phyloP scores from a whole-genome alignment of 2,888 invertebrate genomes.

The Lepeophtheirus nordmannii region DNA sequence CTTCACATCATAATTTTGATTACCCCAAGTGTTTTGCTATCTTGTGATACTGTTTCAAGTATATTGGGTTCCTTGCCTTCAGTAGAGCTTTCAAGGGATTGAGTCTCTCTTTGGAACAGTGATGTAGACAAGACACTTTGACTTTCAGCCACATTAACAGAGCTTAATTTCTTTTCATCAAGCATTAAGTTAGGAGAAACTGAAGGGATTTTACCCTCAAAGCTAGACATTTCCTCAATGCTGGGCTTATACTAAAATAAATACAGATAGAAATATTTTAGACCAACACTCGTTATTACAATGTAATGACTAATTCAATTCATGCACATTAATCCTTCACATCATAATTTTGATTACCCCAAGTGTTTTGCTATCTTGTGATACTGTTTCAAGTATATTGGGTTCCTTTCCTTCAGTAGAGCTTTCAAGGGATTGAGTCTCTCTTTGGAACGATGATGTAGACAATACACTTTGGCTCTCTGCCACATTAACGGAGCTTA shows the following conservation, averaged over 20 bases:
- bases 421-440: not conserved
- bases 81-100: not conserved
- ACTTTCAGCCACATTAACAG: not conserved
- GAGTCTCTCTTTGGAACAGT: not conserved
- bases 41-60: not conserved
- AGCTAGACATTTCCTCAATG: not conserved
- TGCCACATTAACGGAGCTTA: not conserved
- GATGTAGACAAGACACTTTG: not conserved
- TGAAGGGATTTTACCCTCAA: not conserved
- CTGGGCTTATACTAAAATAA: not conserved
- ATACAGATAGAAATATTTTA: not conserved
- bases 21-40: constrained; percentile 5
- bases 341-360: not conserved
- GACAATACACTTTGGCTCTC: not conserved
- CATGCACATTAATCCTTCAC: not conserved
- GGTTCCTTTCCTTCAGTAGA: not conserved
- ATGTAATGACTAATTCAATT: not conserved
- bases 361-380: not conserved
- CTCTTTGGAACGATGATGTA: not conserved
- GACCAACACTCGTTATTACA: not conserved
- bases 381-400: not conserved
- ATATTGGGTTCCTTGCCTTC: not conserved
- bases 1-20: not conserved
- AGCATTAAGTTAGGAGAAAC: not conserved
- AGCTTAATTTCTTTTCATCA: not conserved